Evolutionary conservation across 2,113 vertebrate genomes (phyloP).

Genomic region (Psettodes erumei): DNA sequence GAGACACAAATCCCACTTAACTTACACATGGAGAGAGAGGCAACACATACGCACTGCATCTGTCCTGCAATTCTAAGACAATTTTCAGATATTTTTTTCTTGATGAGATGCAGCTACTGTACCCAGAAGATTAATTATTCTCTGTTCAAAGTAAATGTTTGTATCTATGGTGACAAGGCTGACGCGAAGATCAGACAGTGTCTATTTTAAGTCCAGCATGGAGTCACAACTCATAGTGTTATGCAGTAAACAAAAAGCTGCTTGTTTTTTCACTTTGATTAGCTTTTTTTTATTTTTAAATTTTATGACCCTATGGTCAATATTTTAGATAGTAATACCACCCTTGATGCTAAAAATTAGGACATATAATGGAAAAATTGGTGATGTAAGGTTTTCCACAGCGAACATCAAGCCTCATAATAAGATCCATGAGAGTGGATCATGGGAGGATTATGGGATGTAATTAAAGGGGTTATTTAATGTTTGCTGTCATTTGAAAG

Average conservation of each 20-base stretch:
- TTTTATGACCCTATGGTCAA: constrained; percentile 15
- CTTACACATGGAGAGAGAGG: not conserved
- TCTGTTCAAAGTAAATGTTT: not conserved
- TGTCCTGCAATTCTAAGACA: not conserved
- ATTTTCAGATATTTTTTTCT: not conserved
- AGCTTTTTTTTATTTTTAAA: constrained; percentile 14
- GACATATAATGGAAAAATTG: constrained; percentile 23
- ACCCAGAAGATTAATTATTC: not conserved
- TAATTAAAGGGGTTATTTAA: constrained; percentile 77
- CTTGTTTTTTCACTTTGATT: not conserved
- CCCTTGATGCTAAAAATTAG: constrained; percentile 11
- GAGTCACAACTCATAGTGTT: not conserved
- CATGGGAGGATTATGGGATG: constrained; percentile 71
- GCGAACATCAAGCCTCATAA: constrained; percentile 23
- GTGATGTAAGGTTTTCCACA: constrained; percentile 36
- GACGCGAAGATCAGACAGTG: not conserved
- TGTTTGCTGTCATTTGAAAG: constrained; percentile 65
- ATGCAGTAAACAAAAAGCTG: not conserved
- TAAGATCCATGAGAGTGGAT: constrained; percentile 58
- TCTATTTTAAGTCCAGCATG: not conserved
- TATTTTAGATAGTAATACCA: constrained; percentile 20
- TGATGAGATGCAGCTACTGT: not conserved
- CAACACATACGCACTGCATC: too few species aligned
- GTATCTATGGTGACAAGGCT: not conserved
- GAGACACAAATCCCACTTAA: not conserved